Evolutionary conservation across 1,140 invertebrate species (phyloP).

Genomic region (Neocloeon triangulifer): DNA sequence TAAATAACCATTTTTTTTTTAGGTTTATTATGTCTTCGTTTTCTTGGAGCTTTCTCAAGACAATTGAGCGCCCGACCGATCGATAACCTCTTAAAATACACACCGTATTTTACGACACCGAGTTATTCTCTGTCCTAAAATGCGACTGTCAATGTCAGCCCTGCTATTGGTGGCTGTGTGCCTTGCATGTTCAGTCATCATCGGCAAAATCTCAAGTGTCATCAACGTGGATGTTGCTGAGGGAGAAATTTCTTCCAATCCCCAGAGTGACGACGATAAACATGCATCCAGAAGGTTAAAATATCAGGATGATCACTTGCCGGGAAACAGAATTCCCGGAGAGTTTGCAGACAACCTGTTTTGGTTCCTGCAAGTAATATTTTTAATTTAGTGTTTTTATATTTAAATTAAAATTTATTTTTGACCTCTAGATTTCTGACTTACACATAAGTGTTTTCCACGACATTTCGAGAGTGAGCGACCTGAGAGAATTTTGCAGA

Average conservation of each 20-base stretch:
- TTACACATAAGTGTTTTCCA: conserved; percentile 73
- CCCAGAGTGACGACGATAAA: conserved; percentile 10
- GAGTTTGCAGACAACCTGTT: conserved; percentile 31
- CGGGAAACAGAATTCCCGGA: no score
- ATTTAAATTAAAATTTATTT: conserved; percentile 9
- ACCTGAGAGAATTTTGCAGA: conserved; percentile 63
- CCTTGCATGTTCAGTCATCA: conserved; percentile 25
- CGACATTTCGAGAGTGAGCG: conserved; percentile 44
- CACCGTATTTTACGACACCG: no score
- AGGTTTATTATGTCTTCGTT: no score
- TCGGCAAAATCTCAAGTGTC: conserved; percentile 27
- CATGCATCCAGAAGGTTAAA: conserved; percentile 8
- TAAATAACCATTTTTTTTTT: no score
- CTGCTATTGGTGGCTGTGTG: no score
- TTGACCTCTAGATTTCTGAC: conserved; percentile 46
- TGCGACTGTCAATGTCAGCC: no score
- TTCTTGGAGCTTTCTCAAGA: no score
- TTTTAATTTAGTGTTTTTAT: conserved; percentile 8
- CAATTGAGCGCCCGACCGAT: no score
- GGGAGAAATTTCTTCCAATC: conserved; percentile 8
- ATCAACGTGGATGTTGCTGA: conserved; percentile 21
- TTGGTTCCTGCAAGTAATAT: conserved; percentile 53
- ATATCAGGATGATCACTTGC: conserved; percentile 23
- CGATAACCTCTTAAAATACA: no score
- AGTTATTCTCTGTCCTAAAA: no score